These are phyloP conservation scores for Sebastes itinus DNA, from an alignment of 2,797 vertebrate species.

Conservation along the genomic window DNA sequence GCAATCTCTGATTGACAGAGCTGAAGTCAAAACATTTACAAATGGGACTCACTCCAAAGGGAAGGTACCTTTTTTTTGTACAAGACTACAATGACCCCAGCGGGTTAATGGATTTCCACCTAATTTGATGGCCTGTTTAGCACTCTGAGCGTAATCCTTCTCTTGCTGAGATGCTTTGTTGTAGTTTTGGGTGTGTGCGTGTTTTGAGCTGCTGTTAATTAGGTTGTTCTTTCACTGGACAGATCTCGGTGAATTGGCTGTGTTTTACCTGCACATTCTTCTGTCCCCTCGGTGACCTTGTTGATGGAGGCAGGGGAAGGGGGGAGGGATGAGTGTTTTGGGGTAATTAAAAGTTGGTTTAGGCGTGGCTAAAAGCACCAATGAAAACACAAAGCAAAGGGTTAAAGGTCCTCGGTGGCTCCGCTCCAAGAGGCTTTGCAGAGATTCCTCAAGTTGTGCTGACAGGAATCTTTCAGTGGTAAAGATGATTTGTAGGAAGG, in stretches of 20 bases:
- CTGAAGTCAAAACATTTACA: conserved; percentile 35
- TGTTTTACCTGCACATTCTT: conserved; percentile 50
- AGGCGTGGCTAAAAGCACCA: conserved; percentile 50
- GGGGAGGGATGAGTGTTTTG: conserved; percentile 39
- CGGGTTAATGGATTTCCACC: conserved; percentile 37
- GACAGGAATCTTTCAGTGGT: conserved; percentile 15
- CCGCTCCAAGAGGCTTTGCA: conserved; percentile 34
- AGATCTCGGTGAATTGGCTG: conserved; percentile 11
- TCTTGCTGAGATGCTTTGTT: conserved; percentile 45
- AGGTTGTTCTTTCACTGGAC: conserved; percentile 21
- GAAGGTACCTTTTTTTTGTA: conserved; percentile 21
- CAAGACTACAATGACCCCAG: conserved; percentile 13
- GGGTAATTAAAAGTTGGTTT: conserved; percentile 63
- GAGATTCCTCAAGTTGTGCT: conserved; percentile 45
- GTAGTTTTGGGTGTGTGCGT: conserved; percentile 20
- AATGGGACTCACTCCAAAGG: conserved; percentile 30
- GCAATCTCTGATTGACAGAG: conserved; percentile 38
- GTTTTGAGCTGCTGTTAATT: conserved; percentile 30
- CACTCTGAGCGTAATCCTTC: conserved; percentile 31
- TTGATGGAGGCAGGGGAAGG: conserved; percentile 16
- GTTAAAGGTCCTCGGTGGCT: conserved; percentile 62
- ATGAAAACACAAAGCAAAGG: conserved; percentile 55
- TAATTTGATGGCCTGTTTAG: conserved; percentile 42
- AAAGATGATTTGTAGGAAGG: not conserved
- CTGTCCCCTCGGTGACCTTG: conserved; percentile 41